These are phyloP conservation scores for Tokudaia muenninki DNA, from an alignment of 2,797 vertebrate genomes.

Conservation along the genomic window DNA sequence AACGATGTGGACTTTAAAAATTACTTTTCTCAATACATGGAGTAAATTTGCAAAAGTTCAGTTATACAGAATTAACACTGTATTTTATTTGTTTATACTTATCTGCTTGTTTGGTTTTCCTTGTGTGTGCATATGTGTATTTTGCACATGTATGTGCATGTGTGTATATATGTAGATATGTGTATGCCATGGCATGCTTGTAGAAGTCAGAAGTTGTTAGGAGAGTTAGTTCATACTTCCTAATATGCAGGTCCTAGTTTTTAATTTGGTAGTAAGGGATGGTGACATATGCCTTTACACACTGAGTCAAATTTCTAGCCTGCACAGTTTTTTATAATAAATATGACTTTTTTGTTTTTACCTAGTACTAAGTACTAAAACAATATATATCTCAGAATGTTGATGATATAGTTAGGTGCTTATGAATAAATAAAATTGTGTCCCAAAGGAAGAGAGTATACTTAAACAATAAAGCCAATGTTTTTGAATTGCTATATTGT, in stretches of 20 bases:
- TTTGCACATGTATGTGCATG: not conserved
- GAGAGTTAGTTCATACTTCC: not conserved
- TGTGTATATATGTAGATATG: not conserved
- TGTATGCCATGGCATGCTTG: not conserved
- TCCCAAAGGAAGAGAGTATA: not conserved
- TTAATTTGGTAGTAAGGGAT: not conserved
- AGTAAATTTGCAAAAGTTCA: not conserved
- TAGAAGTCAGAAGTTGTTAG: not conserved
- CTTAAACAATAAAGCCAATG: not conserved
- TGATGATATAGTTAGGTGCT: constrained; percentile 17
- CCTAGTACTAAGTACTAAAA: not conserved
- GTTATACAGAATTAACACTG: not conserved
- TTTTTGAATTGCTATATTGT: not conserved
- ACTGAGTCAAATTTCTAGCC: not conserved
- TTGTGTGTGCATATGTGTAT: not conserved
- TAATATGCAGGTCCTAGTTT: not conserved
- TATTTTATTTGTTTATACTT: not conserved
- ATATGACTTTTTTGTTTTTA: not conserved
- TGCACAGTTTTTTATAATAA: not conserved
- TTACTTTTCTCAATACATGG: not conserved
- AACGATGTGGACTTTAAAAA: not conserved
- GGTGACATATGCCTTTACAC: not conserved
- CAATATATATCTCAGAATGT: constrained; percentile 1
- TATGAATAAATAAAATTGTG: not conserved
- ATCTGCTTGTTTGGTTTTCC: no score